A percentile compares a stretch with the other conserved stretches of the same genome.
phyloP scores from a whole-genome alignment of 2,888 invertebrate genomes.

The Aethes cnicana region DNA sequence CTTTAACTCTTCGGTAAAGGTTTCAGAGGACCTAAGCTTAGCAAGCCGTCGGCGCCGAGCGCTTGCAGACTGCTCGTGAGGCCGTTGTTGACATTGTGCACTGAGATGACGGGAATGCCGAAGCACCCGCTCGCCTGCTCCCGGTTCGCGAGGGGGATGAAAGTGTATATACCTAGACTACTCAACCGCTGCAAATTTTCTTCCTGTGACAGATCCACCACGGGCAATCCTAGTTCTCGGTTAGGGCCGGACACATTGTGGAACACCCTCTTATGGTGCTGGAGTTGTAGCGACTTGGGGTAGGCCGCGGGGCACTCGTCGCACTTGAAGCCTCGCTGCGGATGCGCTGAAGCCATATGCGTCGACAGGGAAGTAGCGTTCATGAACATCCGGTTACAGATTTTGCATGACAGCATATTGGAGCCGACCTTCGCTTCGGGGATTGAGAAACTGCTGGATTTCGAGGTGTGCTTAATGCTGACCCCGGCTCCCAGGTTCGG shows the following conservation, averaged over 20 bases:
- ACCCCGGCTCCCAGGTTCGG: constrained; percentile 75
- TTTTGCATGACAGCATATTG: constrained; percentile 64
- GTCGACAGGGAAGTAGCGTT: constrained; percentile 62
- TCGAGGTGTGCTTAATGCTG: constrained; percentile 79
- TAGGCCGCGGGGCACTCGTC: constrained; percentile 88
- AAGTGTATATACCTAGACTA: constrained; percentile 87
- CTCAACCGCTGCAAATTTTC: constrained; percentile 84
- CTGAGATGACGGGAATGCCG: constrained; percentile 87
- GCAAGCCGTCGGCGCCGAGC: constrained; percentile 86
- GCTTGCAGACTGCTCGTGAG: constrained; percentile 82
- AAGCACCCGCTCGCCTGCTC: constrained; percentile 85
- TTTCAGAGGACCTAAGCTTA: constrained; percentile 88
- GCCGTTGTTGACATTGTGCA: constrained; percentile 84
- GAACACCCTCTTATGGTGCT: constrained; percentile 79
- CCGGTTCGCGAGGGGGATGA: constrained; percentile 87
- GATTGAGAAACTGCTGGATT: constrained; percentile 67
- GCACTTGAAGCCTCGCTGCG: constrained; percentile 81
- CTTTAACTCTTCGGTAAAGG: constrained; percentile 74
- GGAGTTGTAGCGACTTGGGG: constrained; percentile 86
- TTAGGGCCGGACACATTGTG: constrained; percentile 72
- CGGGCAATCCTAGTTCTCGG: constrained; percentile 86
- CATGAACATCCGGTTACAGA: constrained; percentile 76
- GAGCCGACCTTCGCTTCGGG: constrained; percentile 71
- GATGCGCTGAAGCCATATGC: constrained; percentile 69
- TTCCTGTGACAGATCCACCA: constrained; percentile 87